A percentile compares a stretch with the other conserved stretches of the same genome.
Evolutionary conservation across 1,140 invertebrate species (phyloP).

Genomic region (Drosophila carrolli): DNA sequence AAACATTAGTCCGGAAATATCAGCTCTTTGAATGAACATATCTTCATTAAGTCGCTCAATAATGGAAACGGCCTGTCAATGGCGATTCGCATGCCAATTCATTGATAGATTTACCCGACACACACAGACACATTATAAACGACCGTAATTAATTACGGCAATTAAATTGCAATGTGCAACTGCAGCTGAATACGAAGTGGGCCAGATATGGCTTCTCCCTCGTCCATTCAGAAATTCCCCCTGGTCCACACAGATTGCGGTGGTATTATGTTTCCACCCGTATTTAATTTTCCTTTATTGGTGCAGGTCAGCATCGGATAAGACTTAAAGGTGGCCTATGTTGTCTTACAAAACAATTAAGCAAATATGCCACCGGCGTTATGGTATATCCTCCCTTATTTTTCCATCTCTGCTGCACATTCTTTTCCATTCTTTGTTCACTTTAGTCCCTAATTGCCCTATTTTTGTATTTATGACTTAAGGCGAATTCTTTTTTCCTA

Average conservation of each 20-base stretch:
- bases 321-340: constrained; percentile 24
- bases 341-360: constrained; percentile 49
- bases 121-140: constrained; percentile 20
- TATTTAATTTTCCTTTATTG: constrained; percentile 52
- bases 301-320: constrained; percentile 24
- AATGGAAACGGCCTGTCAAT: constrained; percentile 29
- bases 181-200: constrained; percentile 48
- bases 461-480: constrained; percentile 18
- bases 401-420: background rate
- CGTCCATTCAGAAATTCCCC: background rate
- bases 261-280: constrained; percentile 34
- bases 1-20: constrained; percentile 1
- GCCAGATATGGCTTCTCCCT: background rate
- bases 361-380: constrained; percentile 45
- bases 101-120: constrained; percentile 47
- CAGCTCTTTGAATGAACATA: constrained; percentile 4
- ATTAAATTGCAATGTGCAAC: constrained; percentile 68
- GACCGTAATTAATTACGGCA: constrained; percentile 56
- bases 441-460: constrained; percentile 27
- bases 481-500: constrained; percentile 5
- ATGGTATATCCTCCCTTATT: background rate
- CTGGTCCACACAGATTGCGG: background rate
- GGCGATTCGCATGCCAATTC: constrained; percentile 44
- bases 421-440: background rate
- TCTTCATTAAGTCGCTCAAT: constrained; percentile 1